Percentiles rank a stretch among this genome's conserved stretches.
phyloP scores from a whole-genome alignment of 2,888 invertebrate species.

The Chrysomela aeneicollis region DNA sequence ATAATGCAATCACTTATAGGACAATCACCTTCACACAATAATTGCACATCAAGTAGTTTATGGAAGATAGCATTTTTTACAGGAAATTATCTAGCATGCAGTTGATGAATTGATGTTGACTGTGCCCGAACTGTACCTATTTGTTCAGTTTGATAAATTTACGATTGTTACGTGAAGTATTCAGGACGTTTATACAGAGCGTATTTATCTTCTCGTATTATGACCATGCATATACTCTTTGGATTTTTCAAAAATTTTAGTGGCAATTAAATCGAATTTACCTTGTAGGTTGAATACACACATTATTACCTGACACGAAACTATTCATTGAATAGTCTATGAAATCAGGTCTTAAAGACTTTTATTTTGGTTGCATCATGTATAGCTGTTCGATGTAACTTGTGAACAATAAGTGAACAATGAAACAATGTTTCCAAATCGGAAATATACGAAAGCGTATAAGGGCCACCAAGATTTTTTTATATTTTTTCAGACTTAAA shows the following conservation, averaged over 20 bases:
- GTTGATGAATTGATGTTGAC: background rate
- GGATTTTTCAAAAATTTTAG: background rate
- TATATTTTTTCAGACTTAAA: too few species aligned
- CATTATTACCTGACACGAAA: background rate
- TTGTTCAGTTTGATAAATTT: background rate
- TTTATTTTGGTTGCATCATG: too few species aligned
- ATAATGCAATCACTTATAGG: constrained; percentile 6
- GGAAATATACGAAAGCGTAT: too few species aligned
- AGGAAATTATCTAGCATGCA: constrained; percentile 15
- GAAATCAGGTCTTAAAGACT: background rate
- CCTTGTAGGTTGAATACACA: background rate
- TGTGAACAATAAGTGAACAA: too few species aligned
- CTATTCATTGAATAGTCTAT: background rate
- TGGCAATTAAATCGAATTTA: background rate
- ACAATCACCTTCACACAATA: constrained; percentile 12
- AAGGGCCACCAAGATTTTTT: too few species aligned
- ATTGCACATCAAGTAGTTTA: constrained; percentile 5
- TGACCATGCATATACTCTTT: background rate
- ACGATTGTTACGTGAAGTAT: background rate
- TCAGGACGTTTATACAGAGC: background rate
- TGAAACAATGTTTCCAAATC: too few species aligned
- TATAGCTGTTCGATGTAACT: too few species aligned
- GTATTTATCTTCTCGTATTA: background rate
- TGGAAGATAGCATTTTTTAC: constrained; percentile 18
- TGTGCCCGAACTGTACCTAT: background rate